A percentile compares a stretch with the other conserved stretches of the same genome.
phyloP scores from a whole-genome alignment of 2,113 vertebrate genomes.

The Paradoxurus hermaphroditus region DNA sequence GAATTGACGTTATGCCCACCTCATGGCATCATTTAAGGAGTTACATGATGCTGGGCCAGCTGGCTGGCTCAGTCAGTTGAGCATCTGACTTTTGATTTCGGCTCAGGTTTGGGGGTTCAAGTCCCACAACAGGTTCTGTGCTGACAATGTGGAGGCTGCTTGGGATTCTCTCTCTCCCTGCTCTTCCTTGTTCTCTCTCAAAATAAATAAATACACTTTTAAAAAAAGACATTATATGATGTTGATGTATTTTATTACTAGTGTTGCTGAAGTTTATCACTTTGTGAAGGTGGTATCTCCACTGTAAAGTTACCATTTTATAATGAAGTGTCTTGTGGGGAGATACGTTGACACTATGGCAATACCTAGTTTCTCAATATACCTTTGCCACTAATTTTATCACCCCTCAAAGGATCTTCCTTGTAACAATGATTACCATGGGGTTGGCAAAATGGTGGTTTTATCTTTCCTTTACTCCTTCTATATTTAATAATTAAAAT shows the following conservation, averaged over 20 bases:
- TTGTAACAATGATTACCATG: neutral
- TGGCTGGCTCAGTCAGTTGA: too few relatives aligned
- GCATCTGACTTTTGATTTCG: too few relatives aligned
- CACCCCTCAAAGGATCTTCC: neutral
- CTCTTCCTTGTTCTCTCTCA: too few relatives aligned
- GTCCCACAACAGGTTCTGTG: too few relatives aligned
- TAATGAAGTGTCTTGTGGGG: neutral
- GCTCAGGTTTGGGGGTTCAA: too few relatives aligned
- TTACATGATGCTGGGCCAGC: neutral
- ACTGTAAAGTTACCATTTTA: neutral
- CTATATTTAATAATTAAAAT: neutral
- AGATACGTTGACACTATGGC: neutral
- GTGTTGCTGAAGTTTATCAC: neutral
- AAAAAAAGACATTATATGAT: neutral
- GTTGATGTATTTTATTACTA: neutral
- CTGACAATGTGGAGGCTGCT: too few relatives aligned
- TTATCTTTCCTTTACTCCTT: neutral
- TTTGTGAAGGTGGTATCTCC: neutral
- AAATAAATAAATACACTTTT: too few relatives aligned
- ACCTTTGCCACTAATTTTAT: neutral
- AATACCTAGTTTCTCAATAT: neutral
- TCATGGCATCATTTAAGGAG: neutral
- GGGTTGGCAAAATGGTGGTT: neutral
- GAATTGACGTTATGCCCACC: neutral
- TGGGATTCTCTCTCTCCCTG: too few relatives aligned